Evolutionary conservation across 2,797 vertebrate species (phyloP).

Genomic region (Hybognathus amarus): DNA sequence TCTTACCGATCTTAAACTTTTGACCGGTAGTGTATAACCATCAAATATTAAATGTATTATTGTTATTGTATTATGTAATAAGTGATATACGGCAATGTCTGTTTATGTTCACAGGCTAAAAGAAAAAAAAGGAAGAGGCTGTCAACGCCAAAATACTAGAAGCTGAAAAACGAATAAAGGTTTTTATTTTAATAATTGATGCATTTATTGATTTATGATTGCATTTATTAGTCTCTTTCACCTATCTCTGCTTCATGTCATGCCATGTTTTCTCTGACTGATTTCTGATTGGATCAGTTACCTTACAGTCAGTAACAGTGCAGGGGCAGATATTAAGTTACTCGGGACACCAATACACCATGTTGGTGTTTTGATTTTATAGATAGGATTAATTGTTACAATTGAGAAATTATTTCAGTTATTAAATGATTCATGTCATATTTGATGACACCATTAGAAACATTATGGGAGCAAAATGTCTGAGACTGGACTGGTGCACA

Average conservation of each 20-base stretch:
- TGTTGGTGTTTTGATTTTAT: neutral
- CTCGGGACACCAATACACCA: neutral
- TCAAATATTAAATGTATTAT: too few species aligned
- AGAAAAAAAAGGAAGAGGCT: slow-evolving; percentile 95
- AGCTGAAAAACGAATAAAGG: slow-evolving; percentile 95
- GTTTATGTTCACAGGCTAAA: slow-evolving; percentile 88
- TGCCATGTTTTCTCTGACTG: neutral
- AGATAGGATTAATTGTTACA: neutral
- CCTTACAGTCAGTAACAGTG: neutral
- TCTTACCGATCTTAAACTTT: too few species aligned
- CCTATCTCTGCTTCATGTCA: neutral
- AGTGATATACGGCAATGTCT: neutral
- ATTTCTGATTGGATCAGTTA: neutral
- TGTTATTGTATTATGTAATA: neutral
- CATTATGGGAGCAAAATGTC: neutral
- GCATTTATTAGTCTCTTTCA: neutral
- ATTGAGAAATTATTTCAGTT: neutral
- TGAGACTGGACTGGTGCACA: neutral
- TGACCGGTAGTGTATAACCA: too few species aligned
- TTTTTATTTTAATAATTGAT: slow-evolving; percentile 58
- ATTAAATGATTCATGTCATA: neutral
- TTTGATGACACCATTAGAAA: neutral
- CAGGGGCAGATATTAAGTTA: neutral
- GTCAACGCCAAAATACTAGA: slow-evolving; percentile 96
- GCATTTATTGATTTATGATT: neutral